phyloP scores from a whole-genome alignment of 2,797 vertebrate species.

The Phrynocephalus guinanensis region DNA sequence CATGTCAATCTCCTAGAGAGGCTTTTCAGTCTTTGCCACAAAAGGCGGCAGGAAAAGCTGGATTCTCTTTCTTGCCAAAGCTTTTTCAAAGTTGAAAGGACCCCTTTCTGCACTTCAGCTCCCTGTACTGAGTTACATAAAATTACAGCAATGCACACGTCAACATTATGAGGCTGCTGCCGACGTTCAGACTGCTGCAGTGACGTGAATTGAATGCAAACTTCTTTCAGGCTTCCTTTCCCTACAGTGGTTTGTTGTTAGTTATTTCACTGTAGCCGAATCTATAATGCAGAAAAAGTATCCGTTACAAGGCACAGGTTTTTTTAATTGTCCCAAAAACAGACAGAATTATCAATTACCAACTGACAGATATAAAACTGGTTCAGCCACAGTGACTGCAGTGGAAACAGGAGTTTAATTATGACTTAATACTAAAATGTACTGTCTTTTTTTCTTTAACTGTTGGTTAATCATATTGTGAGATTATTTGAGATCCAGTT shows the following conservation, averaged over 20 bases:
- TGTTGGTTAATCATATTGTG: too few relatives aligned
- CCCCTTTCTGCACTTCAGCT: neutral
- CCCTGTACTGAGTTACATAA: neutral
- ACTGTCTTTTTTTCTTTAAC: too few relatives aligned
- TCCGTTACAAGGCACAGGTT: neutral
- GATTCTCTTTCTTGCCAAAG: neutral
- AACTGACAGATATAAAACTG: neutral
- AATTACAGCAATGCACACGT: neutral
- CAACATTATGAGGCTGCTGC: slow-evolving; percentile 3
- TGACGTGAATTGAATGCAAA: neutral
- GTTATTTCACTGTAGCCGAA: neutral
- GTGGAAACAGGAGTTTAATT: neutral
- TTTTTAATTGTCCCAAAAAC: neutral
- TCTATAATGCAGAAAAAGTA: slow-evolving; percentile 1
- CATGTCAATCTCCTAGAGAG: neutral
- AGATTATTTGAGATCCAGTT: too few relatives aligned
- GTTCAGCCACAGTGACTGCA: neutral
- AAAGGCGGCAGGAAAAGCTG: neutral
- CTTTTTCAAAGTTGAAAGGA: neutral
- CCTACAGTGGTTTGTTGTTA: slow-evolving; percentile 2
- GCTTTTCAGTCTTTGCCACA: neutral
- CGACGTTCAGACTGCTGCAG: neutral
- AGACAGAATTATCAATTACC: slow-evolving; percentile 9
- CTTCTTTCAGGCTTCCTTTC: neutral
- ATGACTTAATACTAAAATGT: too few relatives aligned